These are phyloP conservation scores for Cardiocondyla obscurior DNA, from an alignment of 1,140 invertebrate species.

Conservation along the genomic window DNA sequence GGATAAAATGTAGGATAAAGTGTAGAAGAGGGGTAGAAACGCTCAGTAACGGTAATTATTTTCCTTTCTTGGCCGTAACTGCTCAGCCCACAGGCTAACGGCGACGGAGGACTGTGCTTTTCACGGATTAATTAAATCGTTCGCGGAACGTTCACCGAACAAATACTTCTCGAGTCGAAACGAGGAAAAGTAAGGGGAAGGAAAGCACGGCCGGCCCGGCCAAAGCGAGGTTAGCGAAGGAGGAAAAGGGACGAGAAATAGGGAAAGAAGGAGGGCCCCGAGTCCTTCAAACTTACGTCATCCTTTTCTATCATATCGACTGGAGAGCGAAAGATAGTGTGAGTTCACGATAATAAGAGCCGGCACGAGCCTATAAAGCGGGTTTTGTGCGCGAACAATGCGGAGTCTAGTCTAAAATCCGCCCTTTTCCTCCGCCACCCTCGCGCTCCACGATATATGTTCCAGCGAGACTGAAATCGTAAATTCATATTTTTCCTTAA, in stretches of 20 bases:
- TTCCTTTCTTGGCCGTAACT: conserved; percentile 68
- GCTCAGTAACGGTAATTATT: conserved; percentile 74
- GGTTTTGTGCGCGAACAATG: conserved; percentile 27
- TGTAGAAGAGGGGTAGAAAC: conserved; percentile 58
- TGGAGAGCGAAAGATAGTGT: conserved; percentile 10
- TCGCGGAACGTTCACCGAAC: conserved; percentile 68
- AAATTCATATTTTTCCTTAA: conserved; percentile 53
- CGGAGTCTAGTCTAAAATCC: conserved; percentile 8
- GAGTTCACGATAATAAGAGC: conserved; percentile 17
- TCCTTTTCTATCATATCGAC: background rate
- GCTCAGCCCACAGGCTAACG: conserved; percentile 61
- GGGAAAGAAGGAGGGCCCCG: background rate
- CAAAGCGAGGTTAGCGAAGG: background rate
- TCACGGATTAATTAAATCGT: conserved; percentile 78
- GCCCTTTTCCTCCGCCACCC: background rate
- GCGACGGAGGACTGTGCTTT: conserved; percentile 68
- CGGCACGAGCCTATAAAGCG: conserved; percentile 8
- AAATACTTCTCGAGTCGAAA: conserved; percentile 63
- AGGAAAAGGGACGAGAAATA: conserved; percentile 14
- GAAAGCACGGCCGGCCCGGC: background rate
- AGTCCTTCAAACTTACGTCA: conserved; percentile 23
- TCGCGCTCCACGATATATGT: background rate
- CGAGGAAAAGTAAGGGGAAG: conserved; percentile 17
- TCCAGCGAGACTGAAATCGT: conserved; percentile 17
- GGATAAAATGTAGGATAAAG: conserved; percentile 46